Percentiles rank a stretch among this genome's conserved stretches.
phyloP scores from a whole-genome alignment of 2,797 vertebrate genomes.

The Acanthurus lineatus region DNA sequence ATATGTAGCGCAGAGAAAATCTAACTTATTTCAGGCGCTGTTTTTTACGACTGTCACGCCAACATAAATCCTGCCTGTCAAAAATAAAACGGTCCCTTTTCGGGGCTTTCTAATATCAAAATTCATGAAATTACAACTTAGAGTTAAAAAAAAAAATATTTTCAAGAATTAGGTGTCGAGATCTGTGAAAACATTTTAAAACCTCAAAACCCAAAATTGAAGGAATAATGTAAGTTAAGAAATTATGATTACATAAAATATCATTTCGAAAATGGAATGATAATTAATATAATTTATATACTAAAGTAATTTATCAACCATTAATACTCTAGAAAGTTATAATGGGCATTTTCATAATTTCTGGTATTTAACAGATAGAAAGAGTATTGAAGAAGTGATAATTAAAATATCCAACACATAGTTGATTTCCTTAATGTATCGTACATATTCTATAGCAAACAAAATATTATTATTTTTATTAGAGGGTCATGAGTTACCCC shows the following conservation, averaged over 20 bases:
- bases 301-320: not conserved
- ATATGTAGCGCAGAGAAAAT: too few species aligned
- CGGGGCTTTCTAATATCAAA: too few species aligned
- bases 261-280: not conserved
- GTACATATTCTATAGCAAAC: too few species aligned
- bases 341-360: not conserved
- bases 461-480: slow-evolving; percentile 11
- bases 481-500: not conserved
- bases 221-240: not conserved
- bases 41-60: too few species aligned
- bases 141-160: too few species aligned
- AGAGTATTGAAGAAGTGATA: not conserved
- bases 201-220: not conserved
- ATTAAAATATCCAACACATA: not conserved
- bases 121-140: too few species aligned
- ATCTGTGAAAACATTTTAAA: not conserved
- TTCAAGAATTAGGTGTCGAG: too few species aligned
- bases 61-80: too few species aligned
- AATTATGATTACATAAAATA: not conserved
- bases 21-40: too few species aligned
- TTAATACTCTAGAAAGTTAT: not conserved
- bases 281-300: not conserved
- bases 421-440: not conserved
- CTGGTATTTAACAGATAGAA: not conserved
- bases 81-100: too few species aligned